Base-by-base conservation (phyloP, 2,113 vertebrate genomes). In the Nyctereutes procyonoides region DNA sequence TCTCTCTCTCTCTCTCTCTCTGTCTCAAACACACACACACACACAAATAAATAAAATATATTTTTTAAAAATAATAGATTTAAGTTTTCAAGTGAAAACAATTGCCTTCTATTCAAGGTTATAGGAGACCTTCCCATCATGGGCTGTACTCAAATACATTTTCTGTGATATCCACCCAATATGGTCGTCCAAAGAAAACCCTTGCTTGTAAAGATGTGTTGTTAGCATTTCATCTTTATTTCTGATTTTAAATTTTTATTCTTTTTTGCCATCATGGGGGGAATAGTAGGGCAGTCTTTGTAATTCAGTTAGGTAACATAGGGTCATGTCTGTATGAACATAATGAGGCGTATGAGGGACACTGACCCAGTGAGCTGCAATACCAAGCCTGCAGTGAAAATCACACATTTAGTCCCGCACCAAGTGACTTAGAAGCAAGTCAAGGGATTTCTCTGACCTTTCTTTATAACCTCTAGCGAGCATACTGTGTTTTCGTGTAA, bases 351-450 rank as follows among this genome's bases (percentile, higher is more conserved):
- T 11, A 55, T 43, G 32, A 76, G 10, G 17, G 7, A 43, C 24
- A 67, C 30, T 86, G 84, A 83, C 24, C 53, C 28, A 16, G 63
- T 55, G 81, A 6, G 58, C 35, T 53, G 26, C 51, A 48, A 82
- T 82, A 77, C 56, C 62, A 90, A 81, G 26, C 26, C 67, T n/a
- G 55, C 30, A 12, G 67, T 94, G 19, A n/a, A 95, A 95, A 90
- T 15, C 38, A 69, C 26, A 43, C 10, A 53, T 85, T 73, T 32
- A 43, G 22, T 96, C 74, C 32, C 48, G 82, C 17, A 74, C 6
- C 84, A 96, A 63, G 65, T 94, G 79, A 95, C 82, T 96, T 90
- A 88, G 22, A 85, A 90, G n/a, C 55, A 97, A 94, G 81, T 84
- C n/a, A 74, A 94, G 32, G 20, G 30, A 90, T 90, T 96, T 77